phyloP scores from a whole-genome alignment of 2,888 invertebrate species.

The Tetragonisca angustula region DNA sequence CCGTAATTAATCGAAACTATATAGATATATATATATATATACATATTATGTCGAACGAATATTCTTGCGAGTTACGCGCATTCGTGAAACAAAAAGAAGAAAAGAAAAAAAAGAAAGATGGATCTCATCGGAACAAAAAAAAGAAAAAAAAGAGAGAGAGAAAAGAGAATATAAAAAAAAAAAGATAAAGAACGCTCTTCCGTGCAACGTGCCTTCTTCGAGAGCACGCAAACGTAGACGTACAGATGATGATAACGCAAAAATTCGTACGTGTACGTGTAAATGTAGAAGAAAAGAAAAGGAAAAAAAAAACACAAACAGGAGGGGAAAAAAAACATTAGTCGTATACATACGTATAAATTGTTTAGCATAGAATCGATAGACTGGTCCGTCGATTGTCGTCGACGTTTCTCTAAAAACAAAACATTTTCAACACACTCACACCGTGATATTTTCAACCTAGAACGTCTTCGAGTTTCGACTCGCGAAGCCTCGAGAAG shows the following conservation, averaged over 20 bases:
- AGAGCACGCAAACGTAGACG: slow-evolving; percentile 72
- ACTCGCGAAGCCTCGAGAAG: slow-evolving; percentile 8
- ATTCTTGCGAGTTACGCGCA: slow-evolving; percentile 11
- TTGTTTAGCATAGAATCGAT: slow-evolving; percentile 57
- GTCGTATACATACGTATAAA: slow-evolving; percentile 5
- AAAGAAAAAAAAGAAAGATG: background rate
- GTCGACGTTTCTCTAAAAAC: slow-evolving; percentile 49
- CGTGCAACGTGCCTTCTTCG: slow-evolving; percentile 80
- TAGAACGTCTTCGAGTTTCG: background rate
- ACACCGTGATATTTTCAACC: slow-evolving; percentile 40
- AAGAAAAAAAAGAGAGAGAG: background rate
- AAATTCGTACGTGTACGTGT: background rate
- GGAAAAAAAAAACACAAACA: background rate
- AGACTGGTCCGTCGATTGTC: slow-evolving; percentile 65
- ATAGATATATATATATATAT: background rate
- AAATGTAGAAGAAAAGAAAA: background rate
- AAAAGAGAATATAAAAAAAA: background rate
- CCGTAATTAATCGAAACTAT: slow-evolving; percentile 10
- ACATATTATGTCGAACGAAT: background rate
- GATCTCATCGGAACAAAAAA: slow-evolving; percentile 21
- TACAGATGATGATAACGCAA: slow-evolving; percentile 19
- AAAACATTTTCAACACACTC: background rate
- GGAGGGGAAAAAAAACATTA: background rate
- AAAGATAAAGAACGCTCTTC: slow-evolving; percentile 72
- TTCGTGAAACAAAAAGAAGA: slow-evolving; percentile 1